Percentiles rank a stretch among this genome's conserved stretches.
These are phyloP conservation scores for Propithecus coquereli DNA, from an alignment of 2,113 vertebrate species.

Conservation along the genomic window DNA sequence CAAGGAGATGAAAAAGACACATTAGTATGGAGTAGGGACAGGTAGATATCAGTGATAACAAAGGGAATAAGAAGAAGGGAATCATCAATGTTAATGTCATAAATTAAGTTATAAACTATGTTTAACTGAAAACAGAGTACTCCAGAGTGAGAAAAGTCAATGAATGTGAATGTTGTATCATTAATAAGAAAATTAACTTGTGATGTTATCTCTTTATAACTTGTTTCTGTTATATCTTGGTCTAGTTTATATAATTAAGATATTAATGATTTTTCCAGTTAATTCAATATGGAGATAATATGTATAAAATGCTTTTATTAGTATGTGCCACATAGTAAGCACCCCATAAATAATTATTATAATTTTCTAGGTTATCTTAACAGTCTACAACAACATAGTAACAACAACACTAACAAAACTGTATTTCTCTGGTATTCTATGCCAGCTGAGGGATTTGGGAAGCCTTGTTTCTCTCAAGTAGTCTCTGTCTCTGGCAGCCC, in stretches of 20 bases:
- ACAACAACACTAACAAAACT: neutral
- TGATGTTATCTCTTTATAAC: neutral
- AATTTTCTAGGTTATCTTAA: neutral
- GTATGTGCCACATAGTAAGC: neutral
- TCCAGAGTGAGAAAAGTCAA: neutral
- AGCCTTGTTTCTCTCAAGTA: neutral
- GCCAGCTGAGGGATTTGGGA: neutral
- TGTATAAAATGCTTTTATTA: neutral
- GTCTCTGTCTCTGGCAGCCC: neutral
- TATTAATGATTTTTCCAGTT: neutral
- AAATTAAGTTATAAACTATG: neutral
- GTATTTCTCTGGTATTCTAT: neutral
- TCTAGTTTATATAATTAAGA: neutral
- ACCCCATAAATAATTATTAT: neutral
- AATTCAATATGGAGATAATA: neutral
- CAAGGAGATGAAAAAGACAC: neutral
- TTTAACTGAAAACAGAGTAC: neutral
- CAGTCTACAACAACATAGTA: neutral
- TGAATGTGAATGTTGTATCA: neutral
- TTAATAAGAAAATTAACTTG: neutral
- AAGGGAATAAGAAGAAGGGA: neutral
- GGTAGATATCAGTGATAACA: neutral
- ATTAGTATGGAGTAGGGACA: neutral
- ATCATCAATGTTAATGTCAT: neutral
- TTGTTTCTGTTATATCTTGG: neutral